phyloP scores from a whole-genome alignment of 2,888 invertebrate species.

The Philhelius pedissequus region DNA sequence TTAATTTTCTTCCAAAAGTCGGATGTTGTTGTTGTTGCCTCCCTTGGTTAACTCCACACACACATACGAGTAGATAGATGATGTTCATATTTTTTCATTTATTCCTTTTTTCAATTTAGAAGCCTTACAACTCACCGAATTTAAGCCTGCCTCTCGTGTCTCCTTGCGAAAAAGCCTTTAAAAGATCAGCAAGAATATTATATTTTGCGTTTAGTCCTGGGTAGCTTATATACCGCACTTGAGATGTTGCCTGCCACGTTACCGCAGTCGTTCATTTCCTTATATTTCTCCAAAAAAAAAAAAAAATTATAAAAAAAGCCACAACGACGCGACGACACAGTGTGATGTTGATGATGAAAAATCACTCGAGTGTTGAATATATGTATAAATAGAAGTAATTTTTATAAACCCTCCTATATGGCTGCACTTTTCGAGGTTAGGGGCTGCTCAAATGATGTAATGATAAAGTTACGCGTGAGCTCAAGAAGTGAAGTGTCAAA shows the following conservation, averaged over 20 bases:
- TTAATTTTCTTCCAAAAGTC: slow-evolving; percentile 50
- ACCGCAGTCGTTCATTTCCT: not conserved
- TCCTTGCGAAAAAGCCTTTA: not conserved
- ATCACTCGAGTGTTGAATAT: slow-evolving; percentile 59
- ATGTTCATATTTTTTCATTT: slow-evolving; percentile 11
- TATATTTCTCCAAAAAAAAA: not conserved
- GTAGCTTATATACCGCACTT: slow-evolving; percentile 54
- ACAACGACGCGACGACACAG: not conserved
- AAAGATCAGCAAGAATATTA: slow-evolving; percentile 46
- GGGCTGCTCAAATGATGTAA: not conserved
- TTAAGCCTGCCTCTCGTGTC: not conserved
- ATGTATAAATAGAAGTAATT: slow-evolving; percentile 57
- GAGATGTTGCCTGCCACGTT: slow-evolving; percentile 15
- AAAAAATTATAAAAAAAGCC: not conserved
- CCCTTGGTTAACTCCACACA: not conserved
- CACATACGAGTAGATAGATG: not conserved
- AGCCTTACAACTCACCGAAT: not conserved
- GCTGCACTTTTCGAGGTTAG: slow-evolving; percentile 16
- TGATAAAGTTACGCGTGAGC: slow-evolving; percentile 1
- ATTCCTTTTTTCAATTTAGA: slow-evolving; percentile 6
- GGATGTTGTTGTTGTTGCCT: slow-evolving; percentile 14
- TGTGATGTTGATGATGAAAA: slow-evolving; percentile 57
- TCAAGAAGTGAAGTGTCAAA: slow-evolving; percentile 49
- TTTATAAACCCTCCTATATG: slow-evolving; percentile 37
- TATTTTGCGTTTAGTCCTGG: slow-evolving; percentile 34